phyloP scores from a whole-genome alignment of 2,113 vertebrate genomes.

The Pelecanus crispus region DNA sequence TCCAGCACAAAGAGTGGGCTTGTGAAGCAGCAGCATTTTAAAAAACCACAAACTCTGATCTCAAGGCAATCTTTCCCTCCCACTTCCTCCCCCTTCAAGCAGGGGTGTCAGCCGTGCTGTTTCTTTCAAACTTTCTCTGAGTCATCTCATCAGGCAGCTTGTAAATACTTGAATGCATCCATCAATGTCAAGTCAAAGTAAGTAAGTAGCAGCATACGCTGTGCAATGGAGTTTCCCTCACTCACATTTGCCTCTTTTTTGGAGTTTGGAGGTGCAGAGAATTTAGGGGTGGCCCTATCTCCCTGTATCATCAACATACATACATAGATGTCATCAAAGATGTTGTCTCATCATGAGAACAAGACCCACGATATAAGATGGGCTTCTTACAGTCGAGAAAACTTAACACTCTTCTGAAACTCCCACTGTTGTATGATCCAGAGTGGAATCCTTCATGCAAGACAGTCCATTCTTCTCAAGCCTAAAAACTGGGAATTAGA shows the following conservation, averaged over 20 bases:
- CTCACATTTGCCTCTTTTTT: neutral
- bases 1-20: conserved; percentile 71
- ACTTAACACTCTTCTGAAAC: neutral
- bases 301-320: neutral
- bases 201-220: conserved; percentile 5
- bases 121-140: conserved; percentile 65
- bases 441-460: neutral
- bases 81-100: conserved; percentile 64
- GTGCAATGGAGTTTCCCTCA: conserved; percentile 9
- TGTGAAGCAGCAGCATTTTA: conserved; percentile 68
- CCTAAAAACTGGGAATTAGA: neutral
- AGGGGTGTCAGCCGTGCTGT: conserved; percentile 63
- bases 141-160: conserved; percentile 62
- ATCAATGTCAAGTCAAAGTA: conserved; percentile 52
- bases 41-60: conserved; percentile 71
- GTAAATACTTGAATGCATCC: conserved; percentile 62
- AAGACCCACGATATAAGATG: neutral
- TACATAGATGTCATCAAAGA: neutral
- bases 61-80: conserved; percentile 67
- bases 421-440: neutral
- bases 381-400: neutral
- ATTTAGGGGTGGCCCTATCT: neutral
- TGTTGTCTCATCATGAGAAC: neutral
- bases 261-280: neutral
- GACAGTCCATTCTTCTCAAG: neutral